Evolutionary conservation across 2,797 vertebrate species (phyloP), one percentile per base, ranked within the genome.

Genomic region (Falco biarmicus): DNA sequence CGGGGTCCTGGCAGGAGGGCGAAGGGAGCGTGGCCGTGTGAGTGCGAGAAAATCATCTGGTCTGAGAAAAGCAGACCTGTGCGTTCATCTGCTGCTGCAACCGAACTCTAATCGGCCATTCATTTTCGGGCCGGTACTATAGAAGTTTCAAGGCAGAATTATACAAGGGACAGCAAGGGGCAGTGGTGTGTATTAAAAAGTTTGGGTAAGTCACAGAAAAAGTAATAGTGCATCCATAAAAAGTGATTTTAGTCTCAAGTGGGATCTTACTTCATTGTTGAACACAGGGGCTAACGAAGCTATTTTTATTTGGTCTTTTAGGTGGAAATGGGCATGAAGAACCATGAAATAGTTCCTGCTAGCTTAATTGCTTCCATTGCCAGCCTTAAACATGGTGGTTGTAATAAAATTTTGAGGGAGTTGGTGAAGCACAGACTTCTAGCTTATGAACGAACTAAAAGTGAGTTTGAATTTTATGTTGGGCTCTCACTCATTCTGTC

Each of bases 291-390:
- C 34, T 82, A 63, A 84, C 31, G 19, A 5, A 31, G 31, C 6
- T 29, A 2, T 15, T 79, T 90, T 60, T 81, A 28, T 95, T 96
- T 96, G 24, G 17, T 78, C 20, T 89, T 97, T 53, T 94, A 99
- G 99, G 99, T 99, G 93, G 99, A 99, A 98, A 99, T 99, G 99
- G 99, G 99, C 53, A 99, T 99, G 99, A 99, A 99, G 97, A 99
- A 99, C 97, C 99, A 99, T 87, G 99, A 99, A 97, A 99, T 99
- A 32, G 99, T 99, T 68, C 99, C 99, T 54, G 98, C 99, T 66
- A 99, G 99, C 98, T 98, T 99, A 59, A 97, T 99, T 76, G 98
- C 99, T 37, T 99, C 99, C 32, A 99, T 99, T 91, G 99, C 99
- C 29, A 99, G 98, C 92, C 99, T 99, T 90, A 99, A 98, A 97